phyloP scores from a whole-genome alignment of 2,113 vertebrate species.

The Tretioscincus oriximinensis region DNA sequence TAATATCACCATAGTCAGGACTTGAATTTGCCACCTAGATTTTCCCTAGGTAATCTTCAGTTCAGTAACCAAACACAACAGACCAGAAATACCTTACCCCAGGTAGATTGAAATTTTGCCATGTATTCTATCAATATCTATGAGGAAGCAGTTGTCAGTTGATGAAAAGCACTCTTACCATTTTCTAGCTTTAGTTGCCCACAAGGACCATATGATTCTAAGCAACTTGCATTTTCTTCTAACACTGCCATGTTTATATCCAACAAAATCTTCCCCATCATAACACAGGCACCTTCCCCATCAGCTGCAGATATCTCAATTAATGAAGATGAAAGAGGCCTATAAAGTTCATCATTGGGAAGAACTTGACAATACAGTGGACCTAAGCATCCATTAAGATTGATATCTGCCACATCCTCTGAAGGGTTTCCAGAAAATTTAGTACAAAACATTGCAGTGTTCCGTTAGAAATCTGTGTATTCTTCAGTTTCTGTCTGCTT shows the following conservation, averaged over 20 bases:
- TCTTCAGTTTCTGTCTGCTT: conserved; percentile 7
- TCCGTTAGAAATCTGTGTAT: conserved; percentile 9
- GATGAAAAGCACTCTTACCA: conserved; percentile 48
- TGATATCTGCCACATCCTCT: conserved; percentile 62
- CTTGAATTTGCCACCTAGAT: not conserved
- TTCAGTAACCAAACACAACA: not conserved
- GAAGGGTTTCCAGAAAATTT: conserved; percentile 69
- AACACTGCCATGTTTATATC: conserved; percentile 68
- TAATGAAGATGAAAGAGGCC: conserved; percentile 58
- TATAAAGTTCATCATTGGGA: conserved; percentile 77
- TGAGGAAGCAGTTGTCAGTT: not conserved
- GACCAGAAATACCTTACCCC: not conserved
- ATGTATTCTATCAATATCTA: not conserved
- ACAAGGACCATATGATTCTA: conserved; percentile 53
- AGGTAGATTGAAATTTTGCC: no score
- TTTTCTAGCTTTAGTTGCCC: conserved; percentile 35
- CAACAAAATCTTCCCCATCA: conserved; percentile 73
- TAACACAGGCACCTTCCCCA: conserved; percentile 57
- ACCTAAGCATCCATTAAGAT: conserved; percentile 72
- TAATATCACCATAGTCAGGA: no score
- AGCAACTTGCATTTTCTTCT: conserved; percentile 53
- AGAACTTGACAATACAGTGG: conserved; percentile 80
- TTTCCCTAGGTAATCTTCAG: not conserved
- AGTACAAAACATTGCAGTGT: conserved; percentile 56
- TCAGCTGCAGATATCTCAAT: conserved; percentile 57